Evolutionary conservation across 2,888 invertebrate species (phyloP).

Genomic region (Chromoteleia sp.): DNA sequence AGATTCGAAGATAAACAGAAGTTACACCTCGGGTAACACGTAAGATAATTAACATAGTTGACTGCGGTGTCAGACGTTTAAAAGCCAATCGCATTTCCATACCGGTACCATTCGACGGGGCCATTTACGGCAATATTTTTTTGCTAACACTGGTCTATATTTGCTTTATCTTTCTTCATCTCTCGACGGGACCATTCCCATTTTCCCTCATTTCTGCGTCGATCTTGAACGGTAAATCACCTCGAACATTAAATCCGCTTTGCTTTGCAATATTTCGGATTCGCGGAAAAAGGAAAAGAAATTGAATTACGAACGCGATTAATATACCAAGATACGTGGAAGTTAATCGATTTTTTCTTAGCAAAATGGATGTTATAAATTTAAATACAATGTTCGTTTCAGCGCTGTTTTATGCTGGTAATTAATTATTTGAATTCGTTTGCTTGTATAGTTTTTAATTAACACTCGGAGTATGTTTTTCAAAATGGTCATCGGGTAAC

Average conservation of each 20-base stretch:
- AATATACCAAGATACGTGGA: not conserved
- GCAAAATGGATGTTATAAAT: not conserved
- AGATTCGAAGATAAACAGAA: constrained; percentile 83
- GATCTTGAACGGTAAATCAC: constrained; percentile 34
- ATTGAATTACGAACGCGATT: not conserved
- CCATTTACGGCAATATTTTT: constrained; percentile 72
- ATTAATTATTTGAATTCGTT: not conserved
- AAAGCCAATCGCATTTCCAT: constrained; percentile 82
- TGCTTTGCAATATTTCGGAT: constrained; percentile 17
- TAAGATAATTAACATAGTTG: constrained; percentile 81
- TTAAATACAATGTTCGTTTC: not conserved
- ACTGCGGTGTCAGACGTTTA: constrained; percentile 78
- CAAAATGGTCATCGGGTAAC: too few relatives aligned
- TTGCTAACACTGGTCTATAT: constrained; percentile 77
- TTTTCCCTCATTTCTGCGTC: constrained; percentile 23
- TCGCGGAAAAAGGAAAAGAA: not conserved
- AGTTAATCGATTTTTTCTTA: not conserved
- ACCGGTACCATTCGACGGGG: constrained; percentile 79
- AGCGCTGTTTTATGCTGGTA: not conserved
- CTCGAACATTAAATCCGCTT: not conserved
- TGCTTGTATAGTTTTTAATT: not conserved
- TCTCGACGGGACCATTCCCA: constrained; percentile 74
- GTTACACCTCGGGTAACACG: constrained; percentile 83
- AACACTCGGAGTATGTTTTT: too few relatives aligned
- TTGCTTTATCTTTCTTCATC: constrained; percentile 80